A percentile compares a stretch with the other conserved stretches of the same genome.
These are phyloP conservation scores for Helogale parvula DNA, from an alignment of 2,113 vertebrate species.

Conservation along the genomic window DNA sequence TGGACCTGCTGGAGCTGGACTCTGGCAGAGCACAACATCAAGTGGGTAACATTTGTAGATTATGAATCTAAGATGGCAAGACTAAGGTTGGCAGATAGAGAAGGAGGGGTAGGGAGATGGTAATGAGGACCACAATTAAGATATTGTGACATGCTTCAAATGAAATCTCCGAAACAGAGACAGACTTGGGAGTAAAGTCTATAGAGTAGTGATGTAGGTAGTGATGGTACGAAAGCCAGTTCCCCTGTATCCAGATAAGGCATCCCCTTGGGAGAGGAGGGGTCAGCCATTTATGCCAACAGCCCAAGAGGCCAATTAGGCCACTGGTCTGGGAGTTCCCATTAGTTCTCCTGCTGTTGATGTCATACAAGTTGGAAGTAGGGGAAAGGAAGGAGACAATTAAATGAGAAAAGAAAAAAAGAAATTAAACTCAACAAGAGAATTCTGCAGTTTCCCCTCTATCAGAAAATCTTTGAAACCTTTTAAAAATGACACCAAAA, in stretches of 20 bases:
- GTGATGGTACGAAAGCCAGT: not conserved
- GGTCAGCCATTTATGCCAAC: not conserved
- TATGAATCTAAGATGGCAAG: not conserved
- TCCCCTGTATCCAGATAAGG: not conserved
- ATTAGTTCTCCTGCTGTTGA: not conserved
- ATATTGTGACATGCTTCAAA: not conserved
- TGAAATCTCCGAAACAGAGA: not conserved
- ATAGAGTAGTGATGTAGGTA: not conserved
- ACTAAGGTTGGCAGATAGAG: not conserved
- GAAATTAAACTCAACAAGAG: not conserved
- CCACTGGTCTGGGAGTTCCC: not conserved
- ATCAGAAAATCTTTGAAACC: not conserved
- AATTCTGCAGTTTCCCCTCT: not conserved
- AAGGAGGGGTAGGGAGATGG: not conserved
- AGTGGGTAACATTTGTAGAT: not conserved
- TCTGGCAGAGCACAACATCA: not conserved
- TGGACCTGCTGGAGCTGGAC: too few relatives aligned
- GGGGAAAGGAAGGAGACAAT: not conserved
- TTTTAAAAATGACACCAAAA: not conserved
- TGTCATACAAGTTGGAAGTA: not conserved
- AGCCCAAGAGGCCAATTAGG: constrained; percentile 31
- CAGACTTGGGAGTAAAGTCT: not conserved
- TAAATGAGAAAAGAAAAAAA: not conserved
- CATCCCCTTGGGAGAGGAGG: not conserved
- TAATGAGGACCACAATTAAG: not conserved